Evolutionary conservation across 2,888 invertebrate genomes (phyloP).

Genomic region (Aromia moschata): DNA sequence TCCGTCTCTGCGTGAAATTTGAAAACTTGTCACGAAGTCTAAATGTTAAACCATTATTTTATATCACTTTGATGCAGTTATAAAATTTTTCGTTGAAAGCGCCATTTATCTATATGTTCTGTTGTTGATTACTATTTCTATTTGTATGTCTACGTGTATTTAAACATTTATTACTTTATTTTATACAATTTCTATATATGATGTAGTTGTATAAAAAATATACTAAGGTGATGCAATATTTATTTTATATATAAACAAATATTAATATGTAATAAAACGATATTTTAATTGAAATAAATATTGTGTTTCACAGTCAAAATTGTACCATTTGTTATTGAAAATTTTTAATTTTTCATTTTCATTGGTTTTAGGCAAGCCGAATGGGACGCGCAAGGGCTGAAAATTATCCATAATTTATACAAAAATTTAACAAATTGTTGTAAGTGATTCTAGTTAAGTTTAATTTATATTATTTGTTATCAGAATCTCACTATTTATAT

Average conservation of each 20-base stretch:
- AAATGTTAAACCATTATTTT: too few species aligned
- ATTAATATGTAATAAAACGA: conserved; percentile 5
- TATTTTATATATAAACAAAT: conserved; percentile 25
- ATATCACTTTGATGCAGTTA: background rate
- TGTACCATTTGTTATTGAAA: conserved; percentile 6
- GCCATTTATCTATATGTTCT: background rate
- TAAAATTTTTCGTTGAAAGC: background rate
- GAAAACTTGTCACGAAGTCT: too few species aligned
- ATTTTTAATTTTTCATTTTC: conserved; percentile 36
- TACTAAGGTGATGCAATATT: conserved; percentile 19
- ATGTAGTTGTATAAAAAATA: conserved; percentile 25
- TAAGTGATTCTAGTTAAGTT: conserved; percentile 52
- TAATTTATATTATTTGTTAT: conserved; percentile 55
- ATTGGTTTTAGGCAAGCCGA: conserved; percentile 55
- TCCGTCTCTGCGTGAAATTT: too few species aligned
- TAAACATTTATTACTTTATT: background rate
- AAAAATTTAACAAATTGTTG: conserved; percentile 46
- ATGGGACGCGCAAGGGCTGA: conserved; percentile 55
- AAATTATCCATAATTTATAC: conserved; percentile 35
- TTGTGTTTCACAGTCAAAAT: conserved; percentile 18
- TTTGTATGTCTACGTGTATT: background rate
- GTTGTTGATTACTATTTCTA: background rate
- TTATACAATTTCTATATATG: conserved; percentile 32
- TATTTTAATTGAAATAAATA: conserved; percentile 25
- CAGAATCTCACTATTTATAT: conserved; percentile 54